Conservation (phyloP, 2,797 vertebrate genomes). For the Macropus fuliginosus region DNA sequence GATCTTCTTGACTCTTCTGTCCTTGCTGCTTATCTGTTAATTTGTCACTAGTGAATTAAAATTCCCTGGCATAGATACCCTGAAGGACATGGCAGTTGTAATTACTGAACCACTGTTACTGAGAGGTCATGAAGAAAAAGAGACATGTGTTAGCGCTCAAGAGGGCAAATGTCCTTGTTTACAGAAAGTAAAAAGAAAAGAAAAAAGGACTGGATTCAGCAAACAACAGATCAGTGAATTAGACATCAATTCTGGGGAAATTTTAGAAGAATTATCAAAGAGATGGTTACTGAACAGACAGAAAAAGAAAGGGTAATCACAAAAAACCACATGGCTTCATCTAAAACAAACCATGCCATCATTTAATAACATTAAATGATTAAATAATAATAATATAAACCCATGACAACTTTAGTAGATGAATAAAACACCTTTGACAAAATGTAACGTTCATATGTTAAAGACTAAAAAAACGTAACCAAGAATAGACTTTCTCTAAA, state of each 20-base stretch:
- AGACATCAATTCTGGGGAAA: not conserved
- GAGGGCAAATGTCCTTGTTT: not conserved
- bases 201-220: not conserved
- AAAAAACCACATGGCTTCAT: not conserved
- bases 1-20: not conserved
- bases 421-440: not conserved
- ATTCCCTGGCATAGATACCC: not conserved
- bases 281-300: not conserved
- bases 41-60: not conserved
- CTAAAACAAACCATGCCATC: too few species aligned
- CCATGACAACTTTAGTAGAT: not conserved
- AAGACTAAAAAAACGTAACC: not conserved
- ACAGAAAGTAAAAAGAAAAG: not conserved
- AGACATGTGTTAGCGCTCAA: not conserved
- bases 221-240: not conserved
- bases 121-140: not conserved
- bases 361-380: not conserved
- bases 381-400: not conserved
- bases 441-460: not conserved
- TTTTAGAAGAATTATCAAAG: not conserved
- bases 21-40: not conserved
- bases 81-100: not conserved
- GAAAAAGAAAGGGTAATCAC: not conserved
- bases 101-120: not conserved
- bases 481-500: not conserved